Conservation (phyloP, 2,888 invertebrate genomes). For the Mythimna ferrago region DNA sequence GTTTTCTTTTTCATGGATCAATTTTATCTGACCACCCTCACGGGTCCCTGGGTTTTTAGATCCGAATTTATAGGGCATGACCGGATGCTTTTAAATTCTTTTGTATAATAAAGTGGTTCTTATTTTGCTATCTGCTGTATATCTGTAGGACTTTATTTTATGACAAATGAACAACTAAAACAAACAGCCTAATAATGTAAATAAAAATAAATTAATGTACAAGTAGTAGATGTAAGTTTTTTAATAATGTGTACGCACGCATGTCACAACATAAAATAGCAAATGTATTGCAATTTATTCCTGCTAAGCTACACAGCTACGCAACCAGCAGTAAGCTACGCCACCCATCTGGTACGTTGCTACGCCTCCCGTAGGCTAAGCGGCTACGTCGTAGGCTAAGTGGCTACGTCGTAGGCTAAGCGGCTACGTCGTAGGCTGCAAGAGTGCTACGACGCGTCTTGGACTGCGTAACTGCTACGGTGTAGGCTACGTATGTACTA, state of each 20-base stretch:
- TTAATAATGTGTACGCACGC: neutral
- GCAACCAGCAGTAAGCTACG: neutral
- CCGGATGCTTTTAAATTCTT: constrained; percentile 36
- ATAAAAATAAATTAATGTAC: neutral
- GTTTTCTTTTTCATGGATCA: constrained; percentile 71
- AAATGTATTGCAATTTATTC: neutral
- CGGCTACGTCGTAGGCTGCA: neutral
- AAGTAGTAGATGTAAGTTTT: neutral
- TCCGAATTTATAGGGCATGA: constrained; percentile 54
- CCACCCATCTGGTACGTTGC: neutral
- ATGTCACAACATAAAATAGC: neutral
- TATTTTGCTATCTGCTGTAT: neutral
- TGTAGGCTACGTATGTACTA: neutral
- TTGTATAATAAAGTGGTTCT: constrained; percentile 23
- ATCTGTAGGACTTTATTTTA: neutral
- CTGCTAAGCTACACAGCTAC: constrained; percentile 8
- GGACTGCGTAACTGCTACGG: neutral
- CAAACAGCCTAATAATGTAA: neutral
- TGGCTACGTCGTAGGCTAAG: neutral
- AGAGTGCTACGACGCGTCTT: neutral
- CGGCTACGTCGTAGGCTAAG: constrained; percentile 24
- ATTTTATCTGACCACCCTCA: constrained; percentile 70
- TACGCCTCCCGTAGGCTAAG: neutral
- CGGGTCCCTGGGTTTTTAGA: constrained; percentile 60
- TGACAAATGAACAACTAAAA: neutral